phyloP scores from a whole-genome alignment of 2,113 vertebrate genomes.

The Trogon melanurus region DNA sequence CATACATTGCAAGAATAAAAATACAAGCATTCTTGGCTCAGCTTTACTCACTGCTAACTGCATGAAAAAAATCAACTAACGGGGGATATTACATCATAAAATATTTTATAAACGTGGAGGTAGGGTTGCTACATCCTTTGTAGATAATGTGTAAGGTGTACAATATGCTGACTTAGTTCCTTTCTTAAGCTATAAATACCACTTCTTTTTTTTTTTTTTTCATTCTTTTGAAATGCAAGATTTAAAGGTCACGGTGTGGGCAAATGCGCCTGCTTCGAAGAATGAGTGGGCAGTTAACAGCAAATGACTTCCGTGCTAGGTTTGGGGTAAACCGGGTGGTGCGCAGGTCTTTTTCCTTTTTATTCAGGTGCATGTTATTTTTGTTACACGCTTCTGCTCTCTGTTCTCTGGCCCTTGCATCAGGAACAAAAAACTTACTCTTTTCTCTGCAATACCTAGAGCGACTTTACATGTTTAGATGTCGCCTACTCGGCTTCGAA shows the following conservation, averaged over 20 bases:
- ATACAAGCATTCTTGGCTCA: not conserved
- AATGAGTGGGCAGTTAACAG: not conserved
- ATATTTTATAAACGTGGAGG: not conserved
- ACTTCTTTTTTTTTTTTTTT: too few relatives aligned
- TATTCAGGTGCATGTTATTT: not conserved
- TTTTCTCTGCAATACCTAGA: not conserved
- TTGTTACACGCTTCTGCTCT: not conserved
- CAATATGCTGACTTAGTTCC: not conserved
- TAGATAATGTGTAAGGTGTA: not conserved
- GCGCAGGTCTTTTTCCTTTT: not conserved
- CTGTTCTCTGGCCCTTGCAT: not conserved
- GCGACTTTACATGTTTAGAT: not conserved
- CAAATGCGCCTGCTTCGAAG: not conserved
- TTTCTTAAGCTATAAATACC: not conserved
- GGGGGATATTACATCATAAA: not conserved
- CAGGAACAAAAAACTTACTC: not conserved
- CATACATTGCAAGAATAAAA: not conserved
- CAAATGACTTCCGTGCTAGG: not conserved
- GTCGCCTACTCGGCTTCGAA: not conserved
- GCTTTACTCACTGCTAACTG: not conserved
- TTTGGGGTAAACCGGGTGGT: not conserved
- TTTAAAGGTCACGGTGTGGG: accelerated
- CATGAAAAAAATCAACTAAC: not conserved
- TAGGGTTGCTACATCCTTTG: not conserved
- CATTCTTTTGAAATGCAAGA: not conserved